These are phyloP conservation scores for Heteronetta atricapilla DNA, from an alignment of 2,113 vertebrate genomes.

Conservation along the genomic window DNA sequence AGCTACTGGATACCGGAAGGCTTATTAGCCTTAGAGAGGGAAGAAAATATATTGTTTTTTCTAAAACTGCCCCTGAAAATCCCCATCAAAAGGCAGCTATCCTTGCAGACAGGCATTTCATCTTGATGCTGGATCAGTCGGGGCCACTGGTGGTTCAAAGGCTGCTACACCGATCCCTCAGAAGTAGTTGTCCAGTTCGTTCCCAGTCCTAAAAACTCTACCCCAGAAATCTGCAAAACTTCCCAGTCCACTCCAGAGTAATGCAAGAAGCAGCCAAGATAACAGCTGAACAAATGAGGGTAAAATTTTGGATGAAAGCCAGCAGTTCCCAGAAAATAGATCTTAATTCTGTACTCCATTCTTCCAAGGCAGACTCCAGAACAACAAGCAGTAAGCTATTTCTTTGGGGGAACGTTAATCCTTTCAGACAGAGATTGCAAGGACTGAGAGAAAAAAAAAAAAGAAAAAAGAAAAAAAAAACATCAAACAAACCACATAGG, in stretches of 20 bases:
- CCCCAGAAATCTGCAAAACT: neutral
- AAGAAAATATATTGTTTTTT: neutral
- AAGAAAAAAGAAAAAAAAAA: neutral
- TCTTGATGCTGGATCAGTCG: neutral
- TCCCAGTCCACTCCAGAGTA: neutral
- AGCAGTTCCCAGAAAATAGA: slow-evolving; percentile 2
- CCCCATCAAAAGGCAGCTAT: neutral
- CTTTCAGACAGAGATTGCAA: neutral
- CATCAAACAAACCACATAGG: neutral
- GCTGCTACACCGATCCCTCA: neutral
- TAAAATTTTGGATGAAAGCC: neutral
- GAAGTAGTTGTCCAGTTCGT: neutral
- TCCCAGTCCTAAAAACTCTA: neutral
- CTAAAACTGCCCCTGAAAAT: neutral
- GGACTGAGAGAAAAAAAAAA: neutral
- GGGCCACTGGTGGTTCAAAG: neutral
- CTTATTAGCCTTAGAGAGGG: neutral
- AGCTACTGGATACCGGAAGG: neutral
- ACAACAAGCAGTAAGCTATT: neutral
- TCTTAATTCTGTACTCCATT: neutral
- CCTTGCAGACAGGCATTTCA: neutral
- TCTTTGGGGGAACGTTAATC: neutral
- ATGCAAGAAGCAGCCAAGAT: neutral
- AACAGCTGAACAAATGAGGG: neutral
- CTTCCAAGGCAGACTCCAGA: neutral